Evolutionary conservation across 2,888 invertebrate genomes (phyloP).

Genomic region (Prostheceraeus crozeri): DNA sequence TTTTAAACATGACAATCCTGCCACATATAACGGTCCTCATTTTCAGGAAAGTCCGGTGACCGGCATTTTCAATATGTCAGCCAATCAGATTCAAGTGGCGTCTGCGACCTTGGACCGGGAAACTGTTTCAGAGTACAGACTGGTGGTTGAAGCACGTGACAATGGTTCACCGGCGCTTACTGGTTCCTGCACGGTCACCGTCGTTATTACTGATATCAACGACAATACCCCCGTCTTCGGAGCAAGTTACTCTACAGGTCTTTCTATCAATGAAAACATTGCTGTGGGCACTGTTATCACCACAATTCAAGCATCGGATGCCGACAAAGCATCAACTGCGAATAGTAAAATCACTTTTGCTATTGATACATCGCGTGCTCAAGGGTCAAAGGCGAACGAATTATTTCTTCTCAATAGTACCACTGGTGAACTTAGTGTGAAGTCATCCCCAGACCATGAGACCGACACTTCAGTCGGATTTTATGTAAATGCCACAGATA

Average conservation of each 20-base stretch:
- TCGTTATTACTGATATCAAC: slow-evolving; percentile 23
- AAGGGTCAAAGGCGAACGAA: neutral
- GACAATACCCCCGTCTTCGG: slow-evolving; percentile 16
- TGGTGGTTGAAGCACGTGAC: slow-evolving; percentile 17
- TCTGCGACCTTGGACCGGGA: slow-evolving; percentile 25
- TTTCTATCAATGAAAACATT: slow-evolving; percentile 28
- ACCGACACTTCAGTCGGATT: slow-evolving; percentile 25
- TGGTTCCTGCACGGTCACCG: slow-evolving; percentile 10
- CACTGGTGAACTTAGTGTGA: slow-evolving; percentile 9
- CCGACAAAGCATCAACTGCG: neutral
- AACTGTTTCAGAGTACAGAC: slow-evolving; percentile 1
- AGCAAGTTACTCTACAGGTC: neutral
- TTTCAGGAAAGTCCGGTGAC: too few relatives aligned
- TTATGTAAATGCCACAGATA: slow-evolving; percentile 25
- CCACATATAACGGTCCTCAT: too few relatives aligned
- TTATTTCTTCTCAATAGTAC: neutral
- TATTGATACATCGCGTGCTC: neutral
- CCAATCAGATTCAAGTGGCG: slow-evolving; percentile 11
- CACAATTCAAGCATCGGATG: neutral
- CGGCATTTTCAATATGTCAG: too few relatives aligned
- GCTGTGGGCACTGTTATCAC: slow-evolving; percentile 20
- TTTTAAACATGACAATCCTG: too few relatives aligned
- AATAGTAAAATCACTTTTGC: neutral
- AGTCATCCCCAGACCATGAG: slow-evolving; percentile 26
- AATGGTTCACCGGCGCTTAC: slow-evolving; percentile 25